Evolutionary conservation across 2,113 vertebrate genomes (phyloP), one percentile per base, ranked within the genome.

Genomic region (Myotis lucifugus): DNA sequence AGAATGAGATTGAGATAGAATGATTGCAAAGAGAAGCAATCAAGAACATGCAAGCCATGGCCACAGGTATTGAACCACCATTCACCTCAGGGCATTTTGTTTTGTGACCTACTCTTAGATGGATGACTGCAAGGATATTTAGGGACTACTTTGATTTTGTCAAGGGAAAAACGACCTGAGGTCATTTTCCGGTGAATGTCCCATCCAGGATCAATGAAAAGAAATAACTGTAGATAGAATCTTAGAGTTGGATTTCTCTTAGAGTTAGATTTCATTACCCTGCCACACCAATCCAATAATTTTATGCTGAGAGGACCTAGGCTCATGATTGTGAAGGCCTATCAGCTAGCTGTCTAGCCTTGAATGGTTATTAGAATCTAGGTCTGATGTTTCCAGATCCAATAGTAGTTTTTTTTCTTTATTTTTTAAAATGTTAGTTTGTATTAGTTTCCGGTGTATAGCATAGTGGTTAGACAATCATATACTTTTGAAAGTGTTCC

Each of bases 191-290:
- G 10, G 70, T 93, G 59, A 97, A 89, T 54, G 56, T 70, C 17
- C n/a, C 27, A 87, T 61, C 50, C 17, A 66, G 59, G 66, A 87
- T 96, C 70, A 93, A 93, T 64, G 70, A 72, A 95, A 95, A 94
- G 50, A 91, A 94, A 66, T n/a, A 69, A 89, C 11, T 42, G 2
- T 27, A 93, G 69, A 13, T 37, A 52, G 84, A 66, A 23, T 48
- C 48, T 59, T 50, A 11, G 48, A 67, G 32, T 15, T 78, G 11
- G 25, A 50, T 79, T 88, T 81, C 42, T 70, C 50, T 50, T 72
- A 14, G 32, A 70, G 25, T 48, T 74, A 42, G 40, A 48, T 72
- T 94, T 89, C 32, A 50, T 69, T 32, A 79, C 59, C 8, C 2
- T 6, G 50, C 18, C 40, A 50, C 15, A 64, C 12, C 4, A 67